Evolutionary conservation across 2,113 vertebrate species (phyloP), one percentile per base, ranked within the genome.

Genomic region (Pygoscelis antarcticus): DNA sequence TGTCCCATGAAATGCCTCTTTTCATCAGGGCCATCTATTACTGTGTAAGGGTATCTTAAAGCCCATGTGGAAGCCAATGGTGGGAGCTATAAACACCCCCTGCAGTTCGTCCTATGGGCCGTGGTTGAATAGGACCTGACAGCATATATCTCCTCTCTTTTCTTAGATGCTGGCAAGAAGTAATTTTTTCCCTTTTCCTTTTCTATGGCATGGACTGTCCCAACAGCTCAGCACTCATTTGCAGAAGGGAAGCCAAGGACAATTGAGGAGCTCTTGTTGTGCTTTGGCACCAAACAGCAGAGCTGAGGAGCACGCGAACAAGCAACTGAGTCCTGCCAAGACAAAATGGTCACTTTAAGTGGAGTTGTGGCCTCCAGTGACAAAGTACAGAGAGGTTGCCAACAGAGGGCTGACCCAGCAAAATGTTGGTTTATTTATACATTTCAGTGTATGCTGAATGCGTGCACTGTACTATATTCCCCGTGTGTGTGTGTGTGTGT

Each of bases 361-460:
- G 52, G 76, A 87, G 52, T 60, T 97, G 90, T 94, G 87, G 90
- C 93, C 87, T 93, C 79, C 83, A 60, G 93, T 93, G 83, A 83
- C 91, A 94, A 58, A 95, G 64, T 75, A 25, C 58, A 29, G 76
- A 57, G 87, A 88, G 75, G 49, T 12, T 96, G 91, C 85, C 92
- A 95, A 64, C 40, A 36, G 82, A 80, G 69, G 62, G 90, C 95
- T 93, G 95, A 97, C 87, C 78, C 80, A 96, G 95, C 89, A 96
- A 21, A 95, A 97, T 6, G 22, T 42, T 75, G 83, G 69, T 96
- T 96, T 97, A 95, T 95, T 96, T 93, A 89, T 95, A 83, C 72
- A 78, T 92, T 87, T 90, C 85, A 36, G 69, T 3, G 0, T 64
- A 6, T 10, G 44, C 88, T 23, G 0, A 95, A 71, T 47, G 81